A percentile compares a stretch with the other conserved stretches of the same genome.
Evolutionary conservation across 1,140 invertebrate species (phyloP).

Genomic region (Heliconius melpomene): DNA sequence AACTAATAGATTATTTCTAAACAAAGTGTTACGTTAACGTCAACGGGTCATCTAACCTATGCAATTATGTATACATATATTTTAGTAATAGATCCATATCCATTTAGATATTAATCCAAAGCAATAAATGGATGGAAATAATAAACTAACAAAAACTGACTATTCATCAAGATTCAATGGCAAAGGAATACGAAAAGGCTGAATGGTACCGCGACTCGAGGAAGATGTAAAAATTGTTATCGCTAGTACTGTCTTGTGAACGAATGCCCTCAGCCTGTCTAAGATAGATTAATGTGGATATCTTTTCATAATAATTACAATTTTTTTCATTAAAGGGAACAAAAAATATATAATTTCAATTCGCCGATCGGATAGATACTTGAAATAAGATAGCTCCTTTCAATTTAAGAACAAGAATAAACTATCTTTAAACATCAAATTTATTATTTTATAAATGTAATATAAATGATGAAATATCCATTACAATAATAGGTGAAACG

Average conservation of each 20-base stretch:
- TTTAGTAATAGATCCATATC: background rate
- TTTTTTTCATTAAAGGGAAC: no score
- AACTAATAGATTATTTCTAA: no score
- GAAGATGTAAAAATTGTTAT: conserved; percentile 58
- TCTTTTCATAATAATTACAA: background rate
- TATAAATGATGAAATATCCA: background rate
- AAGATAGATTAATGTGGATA: conserved; percentile 41
- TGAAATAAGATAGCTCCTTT: no score
- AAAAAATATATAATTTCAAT: no score
- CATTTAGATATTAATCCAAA: background rate
- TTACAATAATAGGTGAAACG: background rate
- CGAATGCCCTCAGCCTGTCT: conserved; percentile 46
- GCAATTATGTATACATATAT: background rate
- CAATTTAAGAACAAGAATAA: no score
- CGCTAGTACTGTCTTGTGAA: conserved; percentile 57
- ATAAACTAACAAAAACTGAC: conserved; percentile 43
- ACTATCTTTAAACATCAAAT: no score
- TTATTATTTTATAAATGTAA: background rate
- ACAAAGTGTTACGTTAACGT: no score
- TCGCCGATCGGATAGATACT: no score
- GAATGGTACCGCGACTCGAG: conserved; percentile 33
- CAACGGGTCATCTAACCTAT: background rate
- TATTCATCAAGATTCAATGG: conserved; percentile 48
- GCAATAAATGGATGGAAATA: conserved; percentile 31
- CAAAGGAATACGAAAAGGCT: conserved; percentile 41